phyloP scores from a whole-genome alignment of 2,888 invertebrate species.

The Cephus nigrinus region DNA sequence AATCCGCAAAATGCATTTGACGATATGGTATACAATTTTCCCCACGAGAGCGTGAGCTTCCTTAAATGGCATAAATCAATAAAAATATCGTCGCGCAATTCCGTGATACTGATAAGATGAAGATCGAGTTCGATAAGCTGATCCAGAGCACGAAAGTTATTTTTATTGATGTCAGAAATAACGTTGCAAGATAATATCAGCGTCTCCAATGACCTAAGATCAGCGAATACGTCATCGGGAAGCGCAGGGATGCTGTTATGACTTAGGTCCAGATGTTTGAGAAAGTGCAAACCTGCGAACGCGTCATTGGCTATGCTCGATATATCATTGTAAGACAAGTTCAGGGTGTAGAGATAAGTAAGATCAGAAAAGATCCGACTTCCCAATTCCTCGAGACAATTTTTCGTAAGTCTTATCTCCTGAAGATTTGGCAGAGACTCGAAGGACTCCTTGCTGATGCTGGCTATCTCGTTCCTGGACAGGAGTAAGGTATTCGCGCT shows the following conservation, averaged over 20 bases:
- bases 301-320: slow-evolving; percentile 11
- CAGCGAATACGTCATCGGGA: slow-evolving; percentile 1
- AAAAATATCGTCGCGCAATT: slow-evolving; percentile 11
- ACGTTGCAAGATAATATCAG: slow-evolving; percentile 14
- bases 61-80: slow-evolving; percentile 6
- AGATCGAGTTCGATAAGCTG: slow-evolving; percentile 12
- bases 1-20: neutral
- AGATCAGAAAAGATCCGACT: slow-evolving; percentile 8
- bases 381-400: slow-evolving; percentile 10
- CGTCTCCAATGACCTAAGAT: neutral
- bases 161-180: slow-evolving; percentile 11
- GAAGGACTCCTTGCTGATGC: neutral
- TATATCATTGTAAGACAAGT: slow-evolving; percentile 17
- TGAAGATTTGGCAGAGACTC: slow-evolving; percentile 10
- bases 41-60: slow-evolving; percentile 5
- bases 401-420: slow-evolving; percentile 12
- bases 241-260: slow-evolving; percentile 14
- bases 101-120: slow-evolving; percentile 16
- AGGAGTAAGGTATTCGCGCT: slow-evolving; percentile 7
- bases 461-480: slow-evolving; percentile 12
- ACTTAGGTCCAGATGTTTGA: slow-evolving; percentile 16
- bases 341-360: slow-evolving; percentile 6
- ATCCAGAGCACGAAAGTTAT: slow-evolving; percentile 5
- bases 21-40: neutral
- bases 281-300: slow-evolving; percentile 7